A percentile compares a stretch with the other conserved stretches of the same genome.
Evolutionary conservation across 2,888 invertebrate genomes (phyloP).

Genomic region (Parascotia fuliginaria): DNA sequence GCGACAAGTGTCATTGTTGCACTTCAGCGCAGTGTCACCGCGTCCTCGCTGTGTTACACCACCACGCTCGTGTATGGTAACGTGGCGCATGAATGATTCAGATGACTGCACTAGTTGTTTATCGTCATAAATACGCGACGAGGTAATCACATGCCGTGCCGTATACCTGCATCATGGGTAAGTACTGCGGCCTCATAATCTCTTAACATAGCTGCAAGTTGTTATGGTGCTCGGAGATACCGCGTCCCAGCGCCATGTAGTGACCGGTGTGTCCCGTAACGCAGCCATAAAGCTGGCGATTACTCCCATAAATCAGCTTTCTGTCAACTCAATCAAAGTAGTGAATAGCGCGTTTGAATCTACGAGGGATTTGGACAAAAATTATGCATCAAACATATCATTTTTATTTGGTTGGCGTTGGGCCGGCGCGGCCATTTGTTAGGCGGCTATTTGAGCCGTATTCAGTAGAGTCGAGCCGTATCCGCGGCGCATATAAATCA

Average conservation of each 20-base stretch:
- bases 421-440: conserved; percentile 53
- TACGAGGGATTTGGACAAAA: conserved; percentile 48
- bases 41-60: too few species aligned
- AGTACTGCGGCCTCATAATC: too few species aligned
- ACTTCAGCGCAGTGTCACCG: too few species aligned
- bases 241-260: too few species aligned
- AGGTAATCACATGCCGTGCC: conserved; percentile 15
- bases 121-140: conserved; percentile 31
- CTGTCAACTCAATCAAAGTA: conserved; percentile 46
- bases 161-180: too few species aligned
- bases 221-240: too few species aligned
- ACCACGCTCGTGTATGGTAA: not conserved
- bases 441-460: conserved; percentile 52
- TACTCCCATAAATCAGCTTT: conserved; percentile 40
- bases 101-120: conserved; percentile 13
- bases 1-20: too few species aligned
- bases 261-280: not conserved
- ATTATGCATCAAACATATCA: conserved; percentile 57
- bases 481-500: conserved; percentile 51
- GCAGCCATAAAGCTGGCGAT: not conserved
- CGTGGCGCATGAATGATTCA: conserved; percentile 42
- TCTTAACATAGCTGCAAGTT: too few species aligned
- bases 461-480: conserved; percentile 47
- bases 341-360: conserved; percentile 45
- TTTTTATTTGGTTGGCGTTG: conserved; percentile 61